Percentiles rank a stretch among this genome's conserved stretches.
phyloP scores from a whole-genome alignment of 1,140 invertebrate species.

The Caenorhabditis tropicalis region DNA sequence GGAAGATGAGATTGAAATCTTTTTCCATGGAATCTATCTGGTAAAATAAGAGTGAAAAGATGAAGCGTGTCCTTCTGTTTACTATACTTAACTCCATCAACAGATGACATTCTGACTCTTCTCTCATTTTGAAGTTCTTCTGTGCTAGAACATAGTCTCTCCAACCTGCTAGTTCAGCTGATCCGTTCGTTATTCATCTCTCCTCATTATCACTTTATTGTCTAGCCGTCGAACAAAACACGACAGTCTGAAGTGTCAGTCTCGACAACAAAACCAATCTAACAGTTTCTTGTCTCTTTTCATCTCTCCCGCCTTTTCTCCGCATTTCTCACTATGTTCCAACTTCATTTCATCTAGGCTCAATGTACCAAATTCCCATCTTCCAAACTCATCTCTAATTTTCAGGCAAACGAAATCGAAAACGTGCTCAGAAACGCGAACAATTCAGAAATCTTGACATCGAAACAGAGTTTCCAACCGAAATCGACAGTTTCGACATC shows the following conservation, averaged over 20 bases:
- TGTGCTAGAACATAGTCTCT: no score
- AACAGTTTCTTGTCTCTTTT: no score
- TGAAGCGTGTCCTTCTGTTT: background rate
- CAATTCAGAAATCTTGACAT: background rate
- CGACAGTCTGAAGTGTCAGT: no score
- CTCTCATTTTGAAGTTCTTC: background rate
- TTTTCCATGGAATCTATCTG: background rate
- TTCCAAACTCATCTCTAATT: background rate
- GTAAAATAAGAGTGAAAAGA: background rate
- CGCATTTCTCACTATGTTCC: no score
- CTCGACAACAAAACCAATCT: no score
- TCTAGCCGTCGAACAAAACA: no score
- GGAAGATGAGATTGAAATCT: constrained; percentile 26
- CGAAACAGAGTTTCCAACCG: background rate
- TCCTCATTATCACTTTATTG: no score
- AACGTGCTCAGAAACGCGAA: constrained; percentile 41
- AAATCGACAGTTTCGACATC: constrained; percentile 8
- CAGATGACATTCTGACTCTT: background rate
- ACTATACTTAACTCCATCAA: background rate
- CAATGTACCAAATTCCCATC: no score
- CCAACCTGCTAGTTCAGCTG: no score
- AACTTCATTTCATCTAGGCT: no score
- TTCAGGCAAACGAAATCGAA: constrained; percentile 50
- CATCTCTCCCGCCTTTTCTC: no score
- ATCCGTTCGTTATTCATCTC: no score